A percentile compares a stretch with the other conserved stretches of the same genome.
Evolutionary conservation across 2,888 invertebrate genomes (phyloP).

Genomic region (Lobophora halterata): DNA sequence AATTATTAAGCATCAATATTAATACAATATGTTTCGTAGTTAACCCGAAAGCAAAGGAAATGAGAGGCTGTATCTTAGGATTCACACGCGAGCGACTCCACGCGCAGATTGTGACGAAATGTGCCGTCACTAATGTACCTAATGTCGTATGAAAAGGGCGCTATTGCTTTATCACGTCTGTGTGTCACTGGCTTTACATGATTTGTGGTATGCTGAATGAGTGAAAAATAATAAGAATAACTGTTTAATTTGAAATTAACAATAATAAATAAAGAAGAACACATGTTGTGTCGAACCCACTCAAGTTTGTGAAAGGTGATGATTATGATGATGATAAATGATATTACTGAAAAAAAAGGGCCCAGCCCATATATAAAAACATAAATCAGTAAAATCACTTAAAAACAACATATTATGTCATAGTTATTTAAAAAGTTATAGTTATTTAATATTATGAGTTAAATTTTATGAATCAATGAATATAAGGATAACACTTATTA

Average conservation of each 20-base stretch:
- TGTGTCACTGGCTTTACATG: constrained; percentile 51
- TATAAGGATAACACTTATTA: too few species aligned
- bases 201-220: constrained; percentile 40
- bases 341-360: too few species aligned
- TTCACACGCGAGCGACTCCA: constrained; percentile 73
- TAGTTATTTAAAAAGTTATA: too few species aligned
- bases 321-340: too few species aligned
- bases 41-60: constrained; percentile 64
- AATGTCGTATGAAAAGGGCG: constrained; percentile 79
- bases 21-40: constrained; percentile 50
- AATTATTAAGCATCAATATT: constrained; percentile 28
- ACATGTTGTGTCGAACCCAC: too few species aligned
- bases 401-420: too few species aligned
- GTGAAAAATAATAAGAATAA: constrained; percentile 22
- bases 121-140: constrained; percentile 78
- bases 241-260: neutral
- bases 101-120: constrained; percentile 78
- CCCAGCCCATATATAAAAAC: too few species aligned
- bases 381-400: too few species aligned
- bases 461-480: too few species aligned
- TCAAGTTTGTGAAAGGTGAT: too few species aligned
- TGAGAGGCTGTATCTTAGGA: constrained; percentile 79
- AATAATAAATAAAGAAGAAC: neutral
- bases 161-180: constrained; percentile 70
- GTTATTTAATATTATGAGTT: too few species aligned